Conservation (phyloP, 2,888 invertebrate species). For the Dione vanillae region DNA sequence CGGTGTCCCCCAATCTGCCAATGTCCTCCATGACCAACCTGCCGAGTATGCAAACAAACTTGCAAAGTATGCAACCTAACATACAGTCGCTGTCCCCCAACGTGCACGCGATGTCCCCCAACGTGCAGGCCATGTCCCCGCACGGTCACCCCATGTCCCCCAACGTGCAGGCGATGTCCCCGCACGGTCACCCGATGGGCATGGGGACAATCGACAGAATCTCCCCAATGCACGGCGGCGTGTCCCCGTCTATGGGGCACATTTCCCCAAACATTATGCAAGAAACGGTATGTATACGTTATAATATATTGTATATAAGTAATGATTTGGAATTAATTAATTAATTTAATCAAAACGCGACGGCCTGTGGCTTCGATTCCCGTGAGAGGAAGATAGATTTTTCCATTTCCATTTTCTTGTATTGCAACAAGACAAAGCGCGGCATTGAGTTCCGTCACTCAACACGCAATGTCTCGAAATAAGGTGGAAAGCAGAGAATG, state of each 20-base stretch:
- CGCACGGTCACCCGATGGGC: slow-evolving; percentile 42
- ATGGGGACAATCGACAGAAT: slow-evolving; percentile 25
- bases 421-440: no score
- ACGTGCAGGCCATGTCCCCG: slow-evolving; percentile 36
- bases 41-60: slow-evolving; percentile 41
- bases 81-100: slow-evolving; percentile 43
- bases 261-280: slow-evolving; percentile 41
- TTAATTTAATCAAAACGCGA: no score
- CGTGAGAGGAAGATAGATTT: no score
- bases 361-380: no score
- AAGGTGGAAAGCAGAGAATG: no score
- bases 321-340: no score
- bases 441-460: no score
- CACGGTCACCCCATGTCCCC: slow-evolving; percentile 34
- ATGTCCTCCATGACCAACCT: slow-evolving; percentile 39
- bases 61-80: slow-evolving; percentile 39
- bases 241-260: slow-evolving; percentile 42
- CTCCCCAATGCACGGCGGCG: slow-evolving; percentile 35
- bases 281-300: slow-evolving; percentile 42
- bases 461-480: no score
- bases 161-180: slow-evolving; percentile 33
- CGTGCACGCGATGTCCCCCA: slow-evolving; percentile 49
- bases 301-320: no score
- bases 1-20: slow-evolving; percentile 39
- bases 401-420: no score